phyloP scores from a whole-genome alignment of 2,113 vertebrate species.

The Mirounga angustirostris region DNA sequence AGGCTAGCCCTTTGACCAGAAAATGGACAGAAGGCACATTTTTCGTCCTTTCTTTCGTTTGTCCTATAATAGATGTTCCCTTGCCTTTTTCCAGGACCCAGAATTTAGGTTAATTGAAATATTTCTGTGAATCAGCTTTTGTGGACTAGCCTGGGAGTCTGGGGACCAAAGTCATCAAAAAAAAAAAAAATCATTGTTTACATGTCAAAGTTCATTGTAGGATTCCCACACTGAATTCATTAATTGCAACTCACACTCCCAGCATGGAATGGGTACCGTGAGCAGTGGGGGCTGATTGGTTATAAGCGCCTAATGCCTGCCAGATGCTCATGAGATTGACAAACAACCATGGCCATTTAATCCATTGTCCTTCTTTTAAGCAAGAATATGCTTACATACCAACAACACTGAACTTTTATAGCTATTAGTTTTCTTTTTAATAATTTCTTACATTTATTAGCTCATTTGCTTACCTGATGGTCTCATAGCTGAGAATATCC shows the following conservation, averaged over 20 bases:
- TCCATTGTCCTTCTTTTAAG: not conserved
- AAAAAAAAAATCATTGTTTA: not conserved
- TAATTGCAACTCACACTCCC: not conserved
- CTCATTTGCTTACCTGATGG: not conserved
- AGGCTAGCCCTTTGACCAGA: not conserved
- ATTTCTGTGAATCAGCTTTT: not conserved
- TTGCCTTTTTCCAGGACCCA: not conserved
- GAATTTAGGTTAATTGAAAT: constrained; percentile 42
- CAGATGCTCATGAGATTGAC: not conserved
- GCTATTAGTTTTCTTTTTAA: constrained; percentile 32
- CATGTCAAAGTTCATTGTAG: not conserved
- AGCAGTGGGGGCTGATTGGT: not conserved
- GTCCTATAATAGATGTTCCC: not conserved
- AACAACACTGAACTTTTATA: not conserved
- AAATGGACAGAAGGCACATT: not conserved
- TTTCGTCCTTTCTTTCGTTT: not conserved
- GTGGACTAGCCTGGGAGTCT: not conserved
- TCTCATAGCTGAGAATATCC: not conserved
- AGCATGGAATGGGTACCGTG: not conserved
- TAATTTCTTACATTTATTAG: not conserved
- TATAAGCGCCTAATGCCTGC: not conserved
- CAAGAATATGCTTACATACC: not conserved
- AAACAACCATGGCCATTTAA: not conserved
- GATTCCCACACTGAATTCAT: not conserved
- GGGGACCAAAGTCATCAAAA: not conserved